These are phyloP conservation scores for Agrilus planipennis DNA, from an alignment of 1,140 invertebrate genomes.

Conservation along the genomic window DNA sequence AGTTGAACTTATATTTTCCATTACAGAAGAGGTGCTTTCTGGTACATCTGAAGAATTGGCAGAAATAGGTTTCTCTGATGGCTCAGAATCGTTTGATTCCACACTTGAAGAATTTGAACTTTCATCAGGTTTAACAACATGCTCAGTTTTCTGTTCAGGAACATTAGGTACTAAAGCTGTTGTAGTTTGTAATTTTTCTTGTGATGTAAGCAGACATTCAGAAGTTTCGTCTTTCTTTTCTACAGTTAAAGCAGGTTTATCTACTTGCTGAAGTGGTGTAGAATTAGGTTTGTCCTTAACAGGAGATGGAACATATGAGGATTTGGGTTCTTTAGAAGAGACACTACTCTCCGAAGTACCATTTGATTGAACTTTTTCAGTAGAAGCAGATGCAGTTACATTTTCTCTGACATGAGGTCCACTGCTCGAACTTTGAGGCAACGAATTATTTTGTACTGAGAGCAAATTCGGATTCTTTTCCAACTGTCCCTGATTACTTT, in stretches of 20 bases:
- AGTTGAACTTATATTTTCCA: neutral
- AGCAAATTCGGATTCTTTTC: conserved; percentile 11
- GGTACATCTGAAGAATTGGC: neutral
- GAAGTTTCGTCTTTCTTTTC: too few relatives aligned
- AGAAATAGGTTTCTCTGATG: conserved; percentile 3
- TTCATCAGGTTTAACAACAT: too few relatives aligned
- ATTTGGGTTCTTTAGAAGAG: conserved; percentile 7
- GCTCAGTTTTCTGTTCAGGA: too few relatives aligned
- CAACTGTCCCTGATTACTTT: conserved; percentile 15
- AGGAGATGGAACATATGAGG: too few relatives aligned
- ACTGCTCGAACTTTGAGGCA: conserved; percentile 5
- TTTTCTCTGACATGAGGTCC: conserved; percentile 1
- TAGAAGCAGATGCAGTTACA: neutral
- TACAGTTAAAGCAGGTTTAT: too few relatives aligned
- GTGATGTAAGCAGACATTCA: too few relatives aligned
- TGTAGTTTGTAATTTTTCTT: too few relatives aligned
- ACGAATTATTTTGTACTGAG: conserved; percentile 13
- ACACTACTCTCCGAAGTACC: conserved; percentile 16
- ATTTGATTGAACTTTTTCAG: conserved; percentile 20
- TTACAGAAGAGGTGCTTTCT: neutral
- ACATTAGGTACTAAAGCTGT: too few relatives aligned
- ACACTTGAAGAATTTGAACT: too few relatives aligned
- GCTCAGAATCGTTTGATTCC: too few relatives aligned
- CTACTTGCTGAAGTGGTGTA: too few relatives aligned
- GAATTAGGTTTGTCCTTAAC: too few relatives aligned